phyloP scores from a whole-genome alignment of 2,113 vertebrate species.

The Oreocharis arfaki region DNA sequence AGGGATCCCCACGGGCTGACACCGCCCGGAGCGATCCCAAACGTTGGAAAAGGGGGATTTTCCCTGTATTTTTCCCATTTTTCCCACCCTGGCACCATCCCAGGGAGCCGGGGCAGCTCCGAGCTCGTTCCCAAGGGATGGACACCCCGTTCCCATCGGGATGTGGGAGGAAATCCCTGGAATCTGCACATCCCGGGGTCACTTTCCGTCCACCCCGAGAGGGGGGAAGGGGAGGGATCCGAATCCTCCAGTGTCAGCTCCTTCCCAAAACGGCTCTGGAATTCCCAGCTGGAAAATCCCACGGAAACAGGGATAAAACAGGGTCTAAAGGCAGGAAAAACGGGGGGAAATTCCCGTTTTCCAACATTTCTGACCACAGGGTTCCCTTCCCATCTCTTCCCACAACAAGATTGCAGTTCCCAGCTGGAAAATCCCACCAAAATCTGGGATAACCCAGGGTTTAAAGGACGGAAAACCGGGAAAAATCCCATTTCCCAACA shows the following conservation, averaged over 20 bases:
- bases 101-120: not conserved
- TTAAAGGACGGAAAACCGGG: not conserved
- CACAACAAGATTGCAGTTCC: not conserved
- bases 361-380: not conserved
- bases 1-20: too few relatives aligned
- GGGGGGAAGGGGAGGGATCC: not conserved
- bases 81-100: not conserved
- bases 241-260: too few relatives aligned
- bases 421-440: not conserved
- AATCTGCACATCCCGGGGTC: not conserved
- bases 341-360: not conserved
- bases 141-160: not conserved
- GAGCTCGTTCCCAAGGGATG: not conserved
- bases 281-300: not conserved
- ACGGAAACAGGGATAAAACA: rapidly evolving
- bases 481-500: not conserved
- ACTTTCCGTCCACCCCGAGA: too few relatives aligned
- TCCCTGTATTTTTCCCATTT: not conserved
- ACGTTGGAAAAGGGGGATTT: not conserved
- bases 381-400: not conserved
- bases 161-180: not conserved
- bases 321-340: not conserved
- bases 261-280: not conserved
- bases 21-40: not conserved
- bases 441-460: not conserved